phyloP scores from a whole-genome alignment of 1,140 invertebrate species.

The Rhopalosiphum padi region DNA sequence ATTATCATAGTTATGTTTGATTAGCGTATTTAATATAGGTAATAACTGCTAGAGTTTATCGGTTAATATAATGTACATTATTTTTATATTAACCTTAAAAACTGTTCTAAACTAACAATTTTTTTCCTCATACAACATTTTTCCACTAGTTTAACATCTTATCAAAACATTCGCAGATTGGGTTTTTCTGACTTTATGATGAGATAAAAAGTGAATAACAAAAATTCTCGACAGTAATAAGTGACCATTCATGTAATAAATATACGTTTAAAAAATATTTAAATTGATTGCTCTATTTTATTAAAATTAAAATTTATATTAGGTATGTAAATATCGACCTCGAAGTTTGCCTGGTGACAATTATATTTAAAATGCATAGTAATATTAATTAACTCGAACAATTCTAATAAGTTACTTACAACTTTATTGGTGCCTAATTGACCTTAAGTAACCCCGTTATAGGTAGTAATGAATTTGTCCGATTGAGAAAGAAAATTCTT shows the following conservation, averaged over 20 bases:
- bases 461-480: not conserved
- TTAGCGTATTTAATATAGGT: too few species aligned
- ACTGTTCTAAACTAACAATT: too few species aligned
- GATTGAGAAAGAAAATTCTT: not conserved
- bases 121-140: too few species aligned
- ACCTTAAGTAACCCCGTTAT: not conserved
- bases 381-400: too few species aligned
- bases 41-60: too few species aligned
- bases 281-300: not conserved
- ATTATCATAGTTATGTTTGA: too few species aligned
- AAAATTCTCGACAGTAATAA: not conserved
- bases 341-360: not conserved
- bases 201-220: not conserved
- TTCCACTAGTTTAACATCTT: too few species aligned
- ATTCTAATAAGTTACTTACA: too few species aligned
- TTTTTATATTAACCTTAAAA: too few species aligned
- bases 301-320: not conserved
- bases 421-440: not conserved
- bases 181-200: not conserved
- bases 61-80: too few species aligned
- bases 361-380: too few species aligned
- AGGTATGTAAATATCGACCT: not conserved
- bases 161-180: not conserved
- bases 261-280: not conserved
- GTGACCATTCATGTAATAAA: not conserved